Evolutionary conservation across 2,888 invertebrate species (phyloP).

Genomic region (Paralinhomoeus sp.): DNA sequence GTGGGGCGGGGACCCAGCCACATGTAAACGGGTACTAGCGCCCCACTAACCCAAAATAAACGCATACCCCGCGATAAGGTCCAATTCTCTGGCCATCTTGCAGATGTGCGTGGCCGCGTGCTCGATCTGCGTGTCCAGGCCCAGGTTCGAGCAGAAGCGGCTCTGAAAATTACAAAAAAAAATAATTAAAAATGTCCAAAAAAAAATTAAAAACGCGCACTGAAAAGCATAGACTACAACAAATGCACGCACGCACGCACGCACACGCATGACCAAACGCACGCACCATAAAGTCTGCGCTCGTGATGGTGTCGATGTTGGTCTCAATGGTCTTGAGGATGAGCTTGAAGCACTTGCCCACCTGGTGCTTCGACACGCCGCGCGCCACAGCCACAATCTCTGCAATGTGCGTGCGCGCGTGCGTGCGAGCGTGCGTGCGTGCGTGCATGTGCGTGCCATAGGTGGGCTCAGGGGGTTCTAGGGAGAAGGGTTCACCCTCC

Average conservation of each 20-base stretch:
- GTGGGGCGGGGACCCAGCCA: too few relatives aligned
- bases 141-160: conserved; percentile 75
- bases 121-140: conserved; percentile 33
- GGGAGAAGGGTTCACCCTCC: too few relatives aligned
- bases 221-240: neutral
- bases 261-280: neutral
- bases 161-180: conserved; percentile 27
- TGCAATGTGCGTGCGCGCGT: too few relatives aligned
- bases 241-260: neutral
- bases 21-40: too few relatives aligned
- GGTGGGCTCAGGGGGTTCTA: too few relatives aligned
- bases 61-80: conserved; percentile 87
- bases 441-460: too few relatives aligned
- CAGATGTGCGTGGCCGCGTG: conserved; percentile 89
- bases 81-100: conserved; percentile 77
- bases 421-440: too few relatives aligned
- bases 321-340: conserved; percentile 87
- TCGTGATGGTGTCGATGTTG: conserved; percentile 85
- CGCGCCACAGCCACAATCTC: conserved; percentile 91
- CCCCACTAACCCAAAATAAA: too few relatives aligned
- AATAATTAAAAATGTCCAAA: neutral
- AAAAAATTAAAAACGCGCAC: neutral
- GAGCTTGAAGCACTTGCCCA: conserved; percentile 86
- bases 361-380: conserved; percentile 95
- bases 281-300: conserved; percentile 87